A percentile compares a stretch with the other conserved stretches of the same genome.
Conservation (phyloP, 2,888 invertebrate species). For the Crocallis elinguaria region DNA sequence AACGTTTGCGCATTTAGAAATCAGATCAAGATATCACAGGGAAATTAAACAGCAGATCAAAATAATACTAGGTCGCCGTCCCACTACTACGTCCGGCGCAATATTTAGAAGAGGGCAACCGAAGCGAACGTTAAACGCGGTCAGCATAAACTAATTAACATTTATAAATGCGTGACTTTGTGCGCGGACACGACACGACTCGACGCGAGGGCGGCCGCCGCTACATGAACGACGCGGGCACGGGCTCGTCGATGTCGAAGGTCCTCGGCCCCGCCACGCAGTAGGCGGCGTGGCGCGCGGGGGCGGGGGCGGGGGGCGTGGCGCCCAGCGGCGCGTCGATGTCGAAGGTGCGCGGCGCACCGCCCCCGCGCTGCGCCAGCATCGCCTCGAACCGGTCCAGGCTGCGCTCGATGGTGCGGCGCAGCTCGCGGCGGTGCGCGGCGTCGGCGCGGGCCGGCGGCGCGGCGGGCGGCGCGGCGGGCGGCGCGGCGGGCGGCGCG, state of each 20-base stretch:
- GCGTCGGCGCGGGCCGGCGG: constrained; percentile 37
- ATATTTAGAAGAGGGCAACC: background rate
- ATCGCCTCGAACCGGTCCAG: constrained; percentile 73
- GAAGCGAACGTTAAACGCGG: background rate
- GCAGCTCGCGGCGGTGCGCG: constrained; percentile 51
- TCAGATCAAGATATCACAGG: constrained; percentile 21
- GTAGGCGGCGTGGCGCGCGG: constrained; percentile 36
- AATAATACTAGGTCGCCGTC: background rate
- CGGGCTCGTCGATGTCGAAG: constrained; percentile 85
- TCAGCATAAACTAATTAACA: background rate
- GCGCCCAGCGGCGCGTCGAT: constrained; percentile 41
- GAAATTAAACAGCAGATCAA: constrained; percentile 16
- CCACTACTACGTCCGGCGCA: background rate
- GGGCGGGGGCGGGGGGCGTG: constrained; percentile 12
- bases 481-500: constrained; percentile 51
- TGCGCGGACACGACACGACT: background rate
- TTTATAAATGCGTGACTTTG: constrained; percentile 11
- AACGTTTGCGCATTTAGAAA: background rate
- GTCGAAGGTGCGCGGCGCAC: constrained; percentile 47
- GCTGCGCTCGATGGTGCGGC: constrained; percentile 76
- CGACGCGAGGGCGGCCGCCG: constrained; percentile 18
- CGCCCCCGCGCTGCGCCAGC: constrained; percentile 54
- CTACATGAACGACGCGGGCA: constrained; percentile 41
- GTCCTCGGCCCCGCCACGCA: constrained; percentile 79
- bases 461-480: constrained; percentile 53